These are phyloP conservation scores for Auanema sp. DNA, from an alignment of 2,888 invertebrate species.

Conservation along the genomic window DNA sequence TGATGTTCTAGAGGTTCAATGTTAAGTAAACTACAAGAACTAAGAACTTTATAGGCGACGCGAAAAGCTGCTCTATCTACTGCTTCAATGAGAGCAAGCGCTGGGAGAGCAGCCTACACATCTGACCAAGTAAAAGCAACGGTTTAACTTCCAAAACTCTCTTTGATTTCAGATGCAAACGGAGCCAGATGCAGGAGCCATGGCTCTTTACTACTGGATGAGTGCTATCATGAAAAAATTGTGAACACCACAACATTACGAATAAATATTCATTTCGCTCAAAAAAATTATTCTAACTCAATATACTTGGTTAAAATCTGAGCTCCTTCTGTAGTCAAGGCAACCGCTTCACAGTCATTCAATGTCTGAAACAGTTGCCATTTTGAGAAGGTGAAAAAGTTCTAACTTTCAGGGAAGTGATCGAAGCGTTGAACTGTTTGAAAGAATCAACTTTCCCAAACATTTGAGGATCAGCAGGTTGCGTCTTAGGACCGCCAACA, in stretches of 20 bases:
- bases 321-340: background rate
- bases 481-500: background rate
- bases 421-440: background rate
- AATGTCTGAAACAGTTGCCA: background rate
- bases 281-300: background rate
- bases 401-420: background rate
- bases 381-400: no score
- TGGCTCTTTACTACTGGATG: slow-evolving; percentile 50
- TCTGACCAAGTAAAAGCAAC: slow-evolving; percentile 21
- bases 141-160: no score
- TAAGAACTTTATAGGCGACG: slow-evolving; percentile 27
- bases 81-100: slow-evolving; percentile 42
- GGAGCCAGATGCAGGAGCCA: slow-evolving; percentile 55
- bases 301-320: background rate
- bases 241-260: background rate
- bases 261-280: background rate
- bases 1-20: background rate
- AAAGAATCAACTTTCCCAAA: background rate
- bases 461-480: background rate
- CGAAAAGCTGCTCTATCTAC: slow-evolving; percentile 45
- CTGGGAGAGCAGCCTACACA: slow-evolving; percentile 57
- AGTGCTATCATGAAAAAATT: slow-evolving; percentile 28
- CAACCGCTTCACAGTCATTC: background rate
- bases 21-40: background rate
- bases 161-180: slow-evolving; percentile 30